Percentiles rank a stretch among this genome's conserved stretches.
phyloP scores from a whole-genome alignment of 2,888 invertebrate species.

The Himalopsyche tibetana region DNA sequence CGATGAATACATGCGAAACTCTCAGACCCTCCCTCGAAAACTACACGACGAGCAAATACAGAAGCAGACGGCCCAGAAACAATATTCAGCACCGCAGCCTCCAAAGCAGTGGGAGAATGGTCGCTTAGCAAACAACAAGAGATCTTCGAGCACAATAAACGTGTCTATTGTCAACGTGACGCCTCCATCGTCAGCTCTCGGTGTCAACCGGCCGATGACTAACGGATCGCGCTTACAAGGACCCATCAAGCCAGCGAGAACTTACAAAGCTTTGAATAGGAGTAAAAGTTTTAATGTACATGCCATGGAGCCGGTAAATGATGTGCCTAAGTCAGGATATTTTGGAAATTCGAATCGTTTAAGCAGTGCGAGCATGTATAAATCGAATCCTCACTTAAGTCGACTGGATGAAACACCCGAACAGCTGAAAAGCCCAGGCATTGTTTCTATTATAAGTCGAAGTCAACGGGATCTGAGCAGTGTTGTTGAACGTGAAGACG shows the following conservation, averaged over 20 bases:
- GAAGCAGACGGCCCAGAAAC: conserved; percentile 71
- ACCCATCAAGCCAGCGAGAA: conserved; percentile 87
- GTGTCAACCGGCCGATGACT: conserved; percentile 68
- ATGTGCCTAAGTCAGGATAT: conserved; percentile 74
- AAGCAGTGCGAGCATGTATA: conserved; percentile 80
- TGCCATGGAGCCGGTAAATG: conserved; percentile 75
- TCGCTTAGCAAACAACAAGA: conserved; percentile 76
- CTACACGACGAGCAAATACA: conserved; percentile 75
- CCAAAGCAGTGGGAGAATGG: conserved; percentile 73
- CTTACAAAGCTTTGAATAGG: conserved; percentile 85
- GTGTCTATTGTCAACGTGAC: conserved; percentile 79
- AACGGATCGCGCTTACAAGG: conserved; percentile 76
- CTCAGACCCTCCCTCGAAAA: conserved; percentile 87
- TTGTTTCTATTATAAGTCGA: conserved; percentile 89
- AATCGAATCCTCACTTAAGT: conserved; percentile 87
- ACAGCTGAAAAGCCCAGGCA: conserved; percentile 89
- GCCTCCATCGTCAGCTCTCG: conserved; percentile 70
- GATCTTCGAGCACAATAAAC: conserved; percentile 81
- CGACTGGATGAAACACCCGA: conserved; percentile 83
- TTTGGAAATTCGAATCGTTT: conserved; percentile 73
- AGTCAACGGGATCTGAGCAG: conserved; percentile 88
- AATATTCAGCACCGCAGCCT: conserved; percentile 69
- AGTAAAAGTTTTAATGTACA: conserved; percentile 93
- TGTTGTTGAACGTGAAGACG: conserved; percentile 77
- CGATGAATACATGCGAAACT: conserved; percentile 78